These are phyloP conservation scores for Odobenus rosmarus DNA, from an alignment of 2,113 vertebrate species.

Conservation along the genomic window DNA sequence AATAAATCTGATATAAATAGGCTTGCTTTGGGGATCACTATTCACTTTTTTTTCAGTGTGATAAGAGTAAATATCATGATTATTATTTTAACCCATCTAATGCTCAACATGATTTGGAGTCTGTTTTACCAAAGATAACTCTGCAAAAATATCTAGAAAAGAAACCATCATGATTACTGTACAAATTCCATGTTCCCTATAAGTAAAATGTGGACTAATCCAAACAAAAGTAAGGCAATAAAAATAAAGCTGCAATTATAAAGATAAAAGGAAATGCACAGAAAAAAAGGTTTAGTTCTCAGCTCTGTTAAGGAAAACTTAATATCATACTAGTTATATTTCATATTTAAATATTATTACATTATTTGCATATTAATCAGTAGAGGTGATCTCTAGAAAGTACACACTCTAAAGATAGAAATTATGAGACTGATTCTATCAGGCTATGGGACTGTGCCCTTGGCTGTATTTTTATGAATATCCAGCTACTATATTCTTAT, in stretches of 20 bases:
- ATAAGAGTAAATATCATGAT: neutral
- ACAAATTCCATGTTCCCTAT: neutral
- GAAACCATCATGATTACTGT: neutral
- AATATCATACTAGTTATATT: neutral
- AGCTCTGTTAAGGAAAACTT: neutral
- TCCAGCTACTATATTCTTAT: neutral
- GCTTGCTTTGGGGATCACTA: neutral
- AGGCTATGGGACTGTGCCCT: neutral
- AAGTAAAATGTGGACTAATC: neutral
- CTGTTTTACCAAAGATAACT: constrained; percentile 30
- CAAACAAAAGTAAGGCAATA: neutral
- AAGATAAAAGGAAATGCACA: neutral
- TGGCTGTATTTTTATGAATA: neutral
- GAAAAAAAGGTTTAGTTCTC: neutral
- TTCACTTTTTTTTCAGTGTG: neutral
- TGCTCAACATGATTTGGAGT: neutral
- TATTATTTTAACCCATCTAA: constrained; percentile 22
- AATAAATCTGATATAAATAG: neutral
- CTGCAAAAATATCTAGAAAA: constrained; percentile 18
- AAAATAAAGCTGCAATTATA: neutral
- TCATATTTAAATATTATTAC: neutral
- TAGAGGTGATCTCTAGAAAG: neutral
- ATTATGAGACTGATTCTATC: neutral
- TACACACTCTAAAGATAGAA: neutral
- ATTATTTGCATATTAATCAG: neutral